Conservation (phyloP, 2,888 invertebrate genomes). For the Flabesymbios commensalis region DNA sequence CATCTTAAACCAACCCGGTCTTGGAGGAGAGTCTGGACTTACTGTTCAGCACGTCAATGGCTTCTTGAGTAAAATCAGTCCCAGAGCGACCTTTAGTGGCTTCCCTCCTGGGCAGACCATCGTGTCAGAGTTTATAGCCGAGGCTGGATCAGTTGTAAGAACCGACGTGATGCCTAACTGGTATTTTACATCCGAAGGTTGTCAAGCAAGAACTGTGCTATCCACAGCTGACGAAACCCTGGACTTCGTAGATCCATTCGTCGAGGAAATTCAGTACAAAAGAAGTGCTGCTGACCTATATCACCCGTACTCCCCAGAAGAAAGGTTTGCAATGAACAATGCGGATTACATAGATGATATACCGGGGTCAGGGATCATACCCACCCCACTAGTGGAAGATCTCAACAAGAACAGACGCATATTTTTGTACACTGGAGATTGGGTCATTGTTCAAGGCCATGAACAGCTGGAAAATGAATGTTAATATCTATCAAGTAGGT, state of each 20-base stretch:
- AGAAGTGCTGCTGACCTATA: conserved; percentile 43
- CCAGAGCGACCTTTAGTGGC: background rate
- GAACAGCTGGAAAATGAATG: background rate
- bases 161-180: conserved; percentile 7
- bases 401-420: too few relatives aligned
- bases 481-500: background rate
- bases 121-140: background rate
- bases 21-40: background rate
- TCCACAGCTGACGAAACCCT: conserved; percentile 45
- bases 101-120: background rate
- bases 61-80: background rate
- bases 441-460: background rate
- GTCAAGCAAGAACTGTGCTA: conserved; percentile 40
- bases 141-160: background rate
- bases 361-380: too few relatives aligned
- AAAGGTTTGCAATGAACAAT: too few relatives aligned
- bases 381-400: too few relatives aligned
- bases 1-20: background rate
- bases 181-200: conserved; percentile 29
- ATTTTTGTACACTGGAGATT: conserved; percentile 27
- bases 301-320: conserved; percentile 43
- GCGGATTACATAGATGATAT: too few relatives aligned
- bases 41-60: background rate
- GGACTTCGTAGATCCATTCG: conserved; percentile 45
- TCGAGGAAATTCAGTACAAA: conserved; percentile 46